These are phyloP conservation scores for Luperina nickerlii DNA, from an alignment of 2,888 invertebrate species.

Conservation along the genomic window DNA sequence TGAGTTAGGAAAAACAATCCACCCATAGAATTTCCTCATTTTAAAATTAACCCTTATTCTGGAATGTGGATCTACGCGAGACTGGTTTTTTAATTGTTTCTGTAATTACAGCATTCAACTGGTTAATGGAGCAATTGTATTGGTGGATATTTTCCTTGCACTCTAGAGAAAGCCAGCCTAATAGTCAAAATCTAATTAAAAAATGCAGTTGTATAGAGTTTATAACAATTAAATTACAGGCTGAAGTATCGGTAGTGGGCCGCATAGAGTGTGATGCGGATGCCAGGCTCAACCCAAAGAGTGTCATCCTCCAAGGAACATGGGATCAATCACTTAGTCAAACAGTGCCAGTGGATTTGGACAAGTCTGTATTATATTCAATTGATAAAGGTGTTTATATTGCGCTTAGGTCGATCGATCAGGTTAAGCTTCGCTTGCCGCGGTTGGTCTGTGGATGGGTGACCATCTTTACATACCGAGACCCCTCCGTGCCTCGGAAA, in stretches of 20 bases:
- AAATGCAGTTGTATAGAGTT: neutral
- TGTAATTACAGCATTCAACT: too few species aligned
- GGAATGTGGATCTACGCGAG: neutral
- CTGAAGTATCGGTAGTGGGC: constrained; percentile 90
- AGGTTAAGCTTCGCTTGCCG: too few species aligned
- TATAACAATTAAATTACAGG: constrained; percentile 72
- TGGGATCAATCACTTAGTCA: constrained; percentile 89
- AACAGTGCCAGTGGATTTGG: constrained; percentile 85
- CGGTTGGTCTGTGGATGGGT: too few species aligned
- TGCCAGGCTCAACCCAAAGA: constrained; percentile 93
- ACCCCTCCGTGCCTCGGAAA: too few species aligned
- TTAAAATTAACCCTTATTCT: neutral
- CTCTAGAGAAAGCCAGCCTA: neutral
- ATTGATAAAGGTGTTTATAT: constrained; percentile 19
- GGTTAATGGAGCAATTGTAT: neutral
- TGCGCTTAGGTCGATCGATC: too few species aligned
- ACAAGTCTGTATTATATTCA: constrained; percentile 77
- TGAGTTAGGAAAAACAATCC: neutral
- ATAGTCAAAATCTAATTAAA: neutral
- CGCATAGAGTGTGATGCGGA: constrained; percentile 94
- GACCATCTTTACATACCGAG: too few species aligned
- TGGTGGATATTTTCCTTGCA: neutral
- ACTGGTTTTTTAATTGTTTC: too few species aligned
- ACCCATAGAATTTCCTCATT: neutral
- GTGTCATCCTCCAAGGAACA: constrained; percentile 93